Base-by-base conservation (phyloP, 2,797 vertebrate species). In the Etheostoma nigrum region DNA sequence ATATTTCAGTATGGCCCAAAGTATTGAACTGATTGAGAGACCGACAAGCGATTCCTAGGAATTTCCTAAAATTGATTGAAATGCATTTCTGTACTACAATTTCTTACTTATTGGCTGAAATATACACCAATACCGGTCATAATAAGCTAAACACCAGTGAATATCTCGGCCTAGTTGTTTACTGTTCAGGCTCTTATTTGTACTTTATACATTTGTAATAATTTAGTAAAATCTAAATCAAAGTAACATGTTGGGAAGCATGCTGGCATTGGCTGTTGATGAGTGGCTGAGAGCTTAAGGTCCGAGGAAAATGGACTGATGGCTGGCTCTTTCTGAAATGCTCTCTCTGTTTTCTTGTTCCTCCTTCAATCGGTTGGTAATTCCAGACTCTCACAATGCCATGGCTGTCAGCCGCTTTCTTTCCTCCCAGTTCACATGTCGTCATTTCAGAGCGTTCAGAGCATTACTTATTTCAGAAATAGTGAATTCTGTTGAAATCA, bases 191-290 rank as follows among this genome's bases (percentile, higher is more conserved):
- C 76, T 78, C 16, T 11, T 27, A 58, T 47, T 78, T 60, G 54
- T 44, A 58, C 13, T 10, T 23, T 62, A 4, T 33, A 8, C n/a
- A 75, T 78, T 89, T 74, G 49, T 86, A 88, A 88, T 79, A 18
- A 5, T 84, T 74, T 81, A 71, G 77, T 52, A 81, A 90, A 89
- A 85, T 69, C 86, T 86, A 84, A 90, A 84, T 61, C 36, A 47
- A 61, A 71, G 27, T 58, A 59, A 72, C 30, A 82, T 88, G 79
- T 92, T 84, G 90, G 94, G 92, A 93, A 92, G 96, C 97, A 96
- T 97, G 97, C 94, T 96, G 94, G 95, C 95, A 93, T 87, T 96
- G 96, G 96, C 96, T 97, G 96, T 94, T 93, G 95, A 94, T 95
- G 95, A 96, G 95, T 94, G 96, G 96, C 97, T 97, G 95, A 94